phyloP scores from a whole-genome alignment of 2,113 vertebrate genomes.

The Agelaius phoeniceus region DNA sequence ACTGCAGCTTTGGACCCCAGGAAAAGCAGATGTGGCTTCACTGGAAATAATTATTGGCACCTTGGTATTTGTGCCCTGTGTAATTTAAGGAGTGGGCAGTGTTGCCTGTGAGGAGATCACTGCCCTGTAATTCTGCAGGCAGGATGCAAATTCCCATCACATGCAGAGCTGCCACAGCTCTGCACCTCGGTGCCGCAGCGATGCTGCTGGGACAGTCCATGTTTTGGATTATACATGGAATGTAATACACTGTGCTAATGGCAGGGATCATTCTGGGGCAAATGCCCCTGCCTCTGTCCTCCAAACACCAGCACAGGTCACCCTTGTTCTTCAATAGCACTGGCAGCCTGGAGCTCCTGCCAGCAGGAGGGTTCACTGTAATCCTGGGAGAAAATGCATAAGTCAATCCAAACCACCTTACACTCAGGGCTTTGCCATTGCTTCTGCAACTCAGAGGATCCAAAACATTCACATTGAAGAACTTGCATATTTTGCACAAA shows the following conservation, averaged over 20 bases:
- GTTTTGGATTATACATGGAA: background rate
- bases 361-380: background rate
- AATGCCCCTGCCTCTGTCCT: background rate
- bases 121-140: background rate
- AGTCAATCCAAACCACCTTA: background rate
- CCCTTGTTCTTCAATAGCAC: background rate
- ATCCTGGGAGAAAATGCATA: background rate
- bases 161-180: background rate
- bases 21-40: background rate
- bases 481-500: background rate
- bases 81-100: background rate
- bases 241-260: background rate
- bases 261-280: background rate
- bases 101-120: background rate
- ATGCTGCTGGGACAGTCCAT: fast-evolving
- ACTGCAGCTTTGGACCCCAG: background rate
- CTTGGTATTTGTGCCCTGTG: background rate
- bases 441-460: background rate
- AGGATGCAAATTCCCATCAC: background rate
- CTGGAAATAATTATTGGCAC: background rate
- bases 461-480: background rate
- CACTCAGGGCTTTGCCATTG: background rate
- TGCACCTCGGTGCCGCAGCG: background rate
- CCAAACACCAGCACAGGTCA: background rate
- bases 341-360: background rate